These are phyloP conservation scores for Tridacna crocea DNA, from an alignment of 2,888 invertebrate species.

Conservation along the genomic window DNA sequence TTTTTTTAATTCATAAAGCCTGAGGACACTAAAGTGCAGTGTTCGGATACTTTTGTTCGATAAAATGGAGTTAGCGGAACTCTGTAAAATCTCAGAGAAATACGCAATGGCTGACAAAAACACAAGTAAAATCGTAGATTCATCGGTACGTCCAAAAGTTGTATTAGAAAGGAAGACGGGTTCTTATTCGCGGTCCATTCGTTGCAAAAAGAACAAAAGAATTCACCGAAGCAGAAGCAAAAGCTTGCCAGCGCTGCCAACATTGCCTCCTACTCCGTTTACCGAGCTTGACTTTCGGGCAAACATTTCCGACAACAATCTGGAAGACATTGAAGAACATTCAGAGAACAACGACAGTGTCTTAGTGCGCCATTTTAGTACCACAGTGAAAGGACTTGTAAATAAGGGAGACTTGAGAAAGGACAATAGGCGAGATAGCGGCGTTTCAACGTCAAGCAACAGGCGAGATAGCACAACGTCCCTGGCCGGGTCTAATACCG, in stretches of 20 bases:
- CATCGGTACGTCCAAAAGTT: slow-evolving; percentile 37
- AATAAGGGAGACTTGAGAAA: slow-evolving; percentile 91
- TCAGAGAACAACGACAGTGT: slow-evolving; percentile 22
- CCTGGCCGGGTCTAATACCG: background rate
- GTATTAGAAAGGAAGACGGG: slow-evolving; percentile 39
- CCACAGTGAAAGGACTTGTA: slow-evolving; percentile 95
- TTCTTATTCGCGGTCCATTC: slow-evolving; percentile 55
- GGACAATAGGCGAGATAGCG: slow-evolving; percentile 58
- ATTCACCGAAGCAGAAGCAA: slow-evolving; percentile 49
- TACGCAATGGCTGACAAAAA: slow-evolving; percentile 49
- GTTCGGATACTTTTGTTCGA: background rate
- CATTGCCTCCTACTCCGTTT: slow-evolving; percentile 37
- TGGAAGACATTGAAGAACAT: slow-evolving; percentile 19
- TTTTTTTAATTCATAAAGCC: no score
- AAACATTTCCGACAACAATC: slow-evolving; percentile 18
- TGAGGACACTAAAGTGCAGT: no score
- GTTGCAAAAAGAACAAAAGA: slow-evolving; percentile 50
- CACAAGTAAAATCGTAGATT: background rate
- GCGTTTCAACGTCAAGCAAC: slow-evolving; percentile 34
- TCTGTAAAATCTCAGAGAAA: slow-evolving; percentile 59
- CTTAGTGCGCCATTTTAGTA: slow-evolving; percentile 92
- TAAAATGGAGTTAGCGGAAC: slow-evolving; percentile 56
- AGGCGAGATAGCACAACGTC: slow-evolving; percentile 46
- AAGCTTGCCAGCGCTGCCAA: slow-evolving; percentile 54
- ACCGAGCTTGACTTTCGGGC: slow-evolving; percentile 12